Conservation (phyloP, 2,797 vertebrate species). For the Megaceryle alcyon region DNA sequence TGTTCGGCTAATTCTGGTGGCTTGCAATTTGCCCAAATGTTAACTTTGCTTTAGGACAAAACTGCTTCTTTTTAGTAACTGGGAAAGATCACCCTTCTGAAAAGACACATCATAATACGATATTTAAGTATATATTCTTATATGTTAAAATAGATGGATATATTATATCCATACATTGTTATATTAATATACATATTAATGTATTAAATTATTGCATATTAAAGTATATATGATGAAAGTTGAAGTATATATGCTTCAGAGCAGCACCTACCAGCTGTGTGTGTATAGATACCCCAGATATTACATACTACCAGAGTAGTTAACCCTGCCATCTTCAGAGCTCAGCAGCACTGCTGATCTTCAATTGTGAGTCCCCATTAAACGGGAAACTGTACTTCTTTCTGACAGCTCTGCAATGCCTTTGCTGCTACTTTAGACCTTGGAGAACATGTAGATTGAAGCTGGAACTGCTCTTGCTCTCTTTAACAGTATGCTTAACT, state of each 20-base stretch:
- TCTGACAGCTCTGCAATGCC: neutral
- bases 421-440: neutral
- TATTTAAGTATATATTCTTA: neutral
- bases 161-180: neutral
- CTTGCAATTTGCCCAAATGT: neutral
- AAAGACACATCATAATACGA: neutral
- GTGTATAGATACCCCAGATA: neutral
- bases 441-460: neutral
- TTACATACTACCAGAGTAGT: neutral
- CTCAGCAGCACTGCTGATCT: neutral
- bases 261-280: neutral
- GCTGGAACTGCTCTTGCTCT: neutral
- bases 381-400: neutral
- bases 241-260: neutral
- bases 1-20: neutral
- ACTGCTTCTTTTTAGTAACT: neutral
- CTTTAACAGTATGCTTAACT: neutral
- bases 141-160: neutral
- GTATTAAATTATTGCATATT: neutral
- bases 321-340: neutral
- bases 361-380: neutral
- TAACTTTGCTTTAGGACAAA: neutral
- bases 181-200: neutral
- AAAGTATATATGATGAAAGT: neutral
- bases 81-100: neutral